phyloP scores from a whole-genome alignment of 2,888 invertebrate species.

The Osmoderma eremita region DNA sequence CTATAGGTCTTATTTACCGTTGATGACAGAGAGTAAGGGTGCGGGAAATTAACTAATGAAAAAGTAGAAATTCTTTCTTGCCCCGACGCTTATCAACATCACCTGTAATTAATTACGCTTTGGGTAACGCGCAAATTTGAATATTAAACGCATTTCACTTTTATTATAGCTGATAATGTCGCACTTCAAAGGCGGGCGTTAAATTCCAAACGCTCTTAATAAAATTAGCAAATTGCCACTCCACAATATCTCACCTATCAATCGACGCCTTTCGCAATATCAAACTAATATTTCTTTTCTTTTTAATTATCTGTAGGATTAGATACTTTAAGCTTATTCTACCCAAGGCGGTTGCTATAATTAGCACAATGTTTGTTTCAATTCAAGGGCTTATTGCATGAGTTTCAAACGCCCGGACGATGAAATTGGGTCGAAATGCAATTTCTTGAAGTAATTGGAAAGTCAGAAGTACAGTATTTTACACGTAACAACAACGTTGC shows the following conservation, averaged over 20 bases:
- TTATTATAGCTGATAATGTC: not conserved
- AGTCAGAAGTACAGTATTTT: slow-evolving; percentile 58
- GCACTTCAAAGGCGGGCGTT: not conserved
- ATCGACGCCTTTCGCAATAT: no score
- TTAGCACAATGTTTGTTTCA: not conserved
- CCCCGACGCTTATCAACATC: slow-evolving; percentile 17
- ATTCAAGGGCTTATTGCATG: not conserved
- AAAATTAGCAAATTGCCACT: no score
- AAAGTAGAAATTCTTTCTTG: slow-evolving; percentile 29
- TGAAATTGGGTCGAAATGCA: slow-evolving; percentile 49
- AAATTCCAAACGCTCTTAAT: no score
- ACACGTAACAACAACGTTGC: slow-evolving; percentile 54
- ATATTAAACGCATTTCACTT: slow-evolving; percentile 2
- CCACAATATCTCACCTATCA: no score
- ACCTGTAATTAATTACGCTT: slow-evolving; percentile 31
- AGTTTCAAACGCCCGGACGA: slow-evolving; percentile 10
- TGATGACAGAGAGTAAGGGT: slow-evolving; percentile 2
- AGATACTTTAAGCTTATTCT: no score
- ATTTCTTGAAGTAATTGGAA: slow-evolving; percentile 59
- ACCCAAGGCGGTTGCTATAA: not conserved
- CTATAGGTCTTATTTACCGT: slow-evolving; percentile 25
- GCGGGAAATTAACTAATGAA: slow-evolving; percentile 39
- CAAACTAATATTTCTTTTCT: no score
- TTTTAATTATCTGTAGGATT: no score
- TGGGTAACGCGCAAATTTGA: slow-evolving; percentile 3